A percentile compares a stretch with the other conserved stretches of the same genome.
Evolutionary conservation across 2,797 vertebrate species (phyloP).

Genomic region (Microctenopoma steveboyesi): DNA sequence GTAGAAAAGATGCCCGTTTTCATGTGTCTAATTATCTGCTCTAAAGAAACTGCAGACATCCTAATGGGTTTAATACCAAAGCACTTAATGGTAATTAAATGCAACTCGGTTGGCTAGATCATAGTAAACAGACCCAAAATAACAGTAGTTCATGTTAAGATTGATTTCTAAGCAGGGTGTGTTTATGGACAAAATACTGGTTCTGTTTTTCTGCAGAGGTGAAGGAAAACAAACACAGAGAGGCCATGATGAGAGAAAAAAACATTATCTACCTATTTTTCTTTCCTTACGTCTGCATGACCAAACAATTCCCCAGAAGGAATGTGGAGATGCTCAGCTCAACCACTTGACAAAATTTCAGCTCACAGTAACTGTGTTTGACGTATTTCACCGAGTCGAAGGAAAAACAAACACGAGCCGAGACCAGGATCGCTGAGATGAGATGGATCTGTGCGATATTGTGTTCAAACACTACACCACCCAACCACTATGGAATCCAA

Average conservation of each 20-base stretch:
- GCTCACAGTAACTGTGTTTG: constrained; percentile 51
- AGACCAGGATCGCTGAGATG: constrained; percentile 36
- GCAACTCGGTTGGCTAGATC: constrained; percentile 21
- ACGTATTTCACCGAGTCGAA: constrained; percentile 40
- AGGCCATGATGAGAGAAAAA: constrained; percentile 14
- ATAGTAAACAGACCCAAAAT: constrained; percentile 38
- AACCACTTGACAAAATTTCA: constrained; percentile 16
- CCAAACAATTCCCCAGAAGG: constrained; percentile 65
- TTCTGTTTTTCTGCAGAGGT: constrained; percentile 39
- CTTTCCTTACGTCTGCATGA: constrained; percentile 72
- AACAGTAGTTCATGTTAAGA: constrained; percentile 27
- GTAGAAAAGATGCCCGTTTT: constrained; percentile 2
- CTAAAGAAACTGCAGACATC: constrained; percentile 25
- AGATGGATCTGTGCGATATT: constrained; percentile 22
- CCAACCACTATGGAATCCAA: constrained; percentile 19
- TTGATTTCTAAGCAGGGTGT: constrained; percentile 9
- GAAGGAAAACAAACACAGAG: constrained; percentile 58
- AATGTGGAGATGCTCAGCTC: constrained; percentile 61
- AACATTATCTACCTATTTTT: constrained; percentile 55
- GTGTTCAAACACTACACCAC: constrained; percentile 9
- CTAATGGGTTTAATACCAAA: constrained; percentile 44
- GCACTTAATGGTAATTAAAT: constrained; percentile 40
- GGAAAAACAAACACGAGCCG: constrained; percentile 51
- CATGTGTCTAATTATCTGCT: constrained; percentile 32
- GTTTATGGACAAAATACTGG: constrained; percentile 42